A percentile compares a stretch with the other conserved stretches of the same genome.
Evolutionary conservation across 2,113 vertebrate genomes (phyloP).

Genomic region (Corynorhinus townsendii): DNA sequence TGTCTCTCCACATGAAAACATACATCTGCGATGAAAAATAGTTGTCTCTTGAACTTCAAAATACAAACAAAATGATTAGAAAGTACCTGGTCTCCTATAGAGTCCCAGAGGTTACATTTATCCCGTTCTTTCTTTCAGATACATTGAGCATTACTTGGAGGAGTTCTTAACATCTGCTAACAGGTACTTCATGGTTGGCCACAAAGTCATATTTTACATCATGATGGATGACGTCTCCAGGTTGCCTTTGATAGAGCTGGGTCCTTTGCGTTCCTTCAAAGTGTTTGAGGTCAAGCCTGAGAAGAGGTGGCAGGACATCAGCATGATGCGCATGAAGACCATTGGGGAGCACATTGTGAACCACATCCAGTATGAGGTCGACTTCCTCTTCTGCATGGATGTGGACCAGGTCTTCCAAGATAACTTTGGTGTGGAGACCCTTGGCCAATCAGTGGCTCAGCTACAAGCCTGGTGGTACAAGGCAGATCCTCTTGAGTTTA

Average conservation of each 20-base stretch:
- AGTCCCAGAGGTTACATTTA: background rate
- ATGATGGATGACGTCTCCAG: slow-evolving; percentile 70
- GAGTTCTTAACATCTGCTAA: slow-evolving; percentile 74
- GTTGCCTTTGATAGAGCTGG: slow-evolving; percentile 62
- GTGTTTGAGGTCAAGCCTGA: slow-evolving; percentile 59
- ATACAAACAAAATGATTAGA: background rate
- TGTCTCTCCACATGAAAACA: background rate
- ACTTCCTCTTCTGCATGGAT: slow-evolving; percentile 79
- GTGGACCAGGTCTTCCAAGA: slow-evolving; percentile 75
- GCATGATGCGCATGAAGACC: slow-evolving; percentile 77
- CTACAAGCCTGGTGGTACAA: slow-evolving; percentile 76
- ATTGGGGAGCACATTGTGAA: slow-evolving; percentile 66
- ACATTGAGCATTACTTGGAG: slow-evolving; percentile 74
- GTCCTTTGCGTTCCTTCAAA: slow-evolving; percentile 57
- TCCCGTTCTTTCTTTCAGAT: slow-evolving; percentile 61
- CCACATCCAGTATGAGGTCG: slow-evolving; percentile 65
- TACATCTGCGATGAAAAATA: background rate
- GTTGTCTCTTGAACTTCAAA: background rate
- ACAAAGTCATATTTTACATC: slow-evolving; percentile 76
- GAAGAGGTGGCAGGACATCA: slow-evolving; percentile 77
- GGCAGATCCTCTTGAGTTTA: slow-evolving; percentile 29
- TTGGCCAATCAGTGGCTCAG: slow-evolving; percentile 73
- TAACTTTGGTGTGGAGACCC: slow-evolving; percentile 71
- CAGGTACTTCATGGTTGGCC: slow-evolving; percentile 75
- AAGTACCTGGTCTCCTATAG: background rate